Conservation (phyloP, 2,888 invertebrate species). For the Synanthedon myopaeformis region DNA sequence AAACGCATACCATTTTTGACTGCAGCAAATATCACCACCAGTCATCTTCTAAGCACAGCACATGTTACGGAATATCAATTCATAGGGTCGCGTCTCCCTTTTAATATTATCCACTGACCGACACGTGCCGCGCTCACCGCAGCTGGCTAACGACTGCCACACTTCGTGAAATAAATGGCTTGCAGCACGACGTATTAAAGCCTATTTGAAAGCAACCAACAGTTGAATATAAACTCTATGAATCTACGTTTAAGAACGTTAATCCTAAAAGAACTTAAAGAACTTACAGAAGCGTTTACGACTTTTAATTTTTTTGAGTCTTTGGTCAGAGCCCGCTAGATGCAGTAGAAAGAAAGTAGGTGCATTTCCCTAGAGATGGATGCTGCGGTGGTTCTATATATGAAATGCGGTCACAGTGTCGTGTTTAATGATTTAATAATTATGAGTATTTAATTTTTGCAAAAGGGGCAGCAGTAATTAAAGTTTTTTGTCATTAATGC, state of each 20-base stretch:
- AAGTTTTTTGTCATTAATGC: background rate
- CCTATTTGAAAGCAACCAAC: conserved; percentile 21
- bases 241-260: conserved; percentile 7
- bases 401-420: conserved; percentile 46
- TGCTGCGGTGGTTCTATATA: conserved; percentile 9
- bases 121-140: conserved; percentile 27
- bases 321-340: conserved; percentile 38
- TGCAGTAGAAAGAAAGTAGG: conserved; percentile 64
- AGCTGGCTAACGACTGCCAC: conserved; percentile 36
- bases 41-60: conserved; percentile 51
- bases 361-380: conserved; percentile 55
- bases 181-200: conserved; percentile 31
- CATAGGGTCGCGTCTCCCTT: conserved; percentile 14
- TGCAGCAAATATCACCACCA: conserved; percentile 52
- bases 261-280: conserved; percentile 4
- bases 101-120: conserved; percentile 1
- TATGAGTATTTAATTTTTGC: conserved; percentile 8
- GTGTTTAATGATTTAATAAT: conserved; percentile 32
- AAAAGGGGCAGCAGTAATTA: background rate
- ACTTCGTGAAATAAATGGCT: conserved; percentile 44
- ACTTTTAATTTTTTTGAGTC: conserved; percentile 20
- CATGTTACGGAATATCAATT: conserved; percentile 31
- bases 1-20: conserved; percentile 49
- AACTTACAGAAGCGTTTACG: conserved; percentile 19
- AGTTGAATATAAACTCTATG: conserved; percentile 22